Base-by-base conservation (phyloP, 1,140 invertebrate genomes). In the Helicoverpa armigera region DNA sequence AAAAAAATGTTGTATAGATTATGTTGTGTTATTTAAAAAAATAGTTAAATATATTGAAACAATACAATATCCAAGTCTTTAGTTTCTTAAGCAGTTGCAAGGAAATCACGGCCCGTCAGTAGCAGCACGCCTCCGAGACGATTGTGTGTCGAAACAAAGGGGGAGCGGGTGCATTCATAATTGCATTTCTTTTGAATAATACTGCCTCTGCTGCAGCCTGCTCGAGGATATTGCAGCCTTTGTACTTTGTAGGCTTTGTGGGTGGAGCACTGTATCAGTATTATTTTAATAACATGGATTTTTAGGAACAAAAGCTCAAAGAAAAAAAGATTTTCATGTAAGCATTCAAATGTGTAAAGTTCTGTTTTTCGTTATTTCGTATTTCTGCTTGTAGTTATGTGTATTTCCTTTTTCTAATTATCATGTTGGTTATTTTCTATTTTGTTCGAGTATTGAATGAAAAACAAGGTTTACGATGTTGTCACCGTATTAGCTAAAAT, bases 151-250 rank as follows among this genome's bases (percentile, higher is more conserved):
- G 29, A 70, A 53, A 11, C 12, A 70, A 48, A 69, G 3, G 50
- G 18, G 4, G 14, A 12, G 11, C 13, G 16, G 50, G 29, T 53
- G 67, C 67, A 69, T 70, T 13, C 48, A 70, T 70, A 70, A 70
- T 70, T 70, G 50, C 67, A 53, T 53, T 70, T 51, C 67, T 23
- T 53, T 70, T 53, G 16, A 53, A 70, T 70, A 63, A 13, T 29
- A 63, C 23, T 43, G 35, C 5, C 35, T 43, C 35, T 50, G 58
- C n/a, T 50, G 10, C 5, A 2, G 3, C 10, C 31, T 16, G 35
- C 18, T n/a, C 3, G 2, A 16, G 35, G 63, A n/a, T 60, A 67
- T 50, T 67, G 10, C 11, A 50, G 63, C 11, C 9, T 67, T 65
- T 31, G n/a, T 58, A 23, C 29, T 60, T 60, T 60, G 9, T 12